These are phyloP conservation scores for Holacanthus passer DNA, from an alignment of 2,113 vertebrate species.

Conservation along the genomic window DNA sequence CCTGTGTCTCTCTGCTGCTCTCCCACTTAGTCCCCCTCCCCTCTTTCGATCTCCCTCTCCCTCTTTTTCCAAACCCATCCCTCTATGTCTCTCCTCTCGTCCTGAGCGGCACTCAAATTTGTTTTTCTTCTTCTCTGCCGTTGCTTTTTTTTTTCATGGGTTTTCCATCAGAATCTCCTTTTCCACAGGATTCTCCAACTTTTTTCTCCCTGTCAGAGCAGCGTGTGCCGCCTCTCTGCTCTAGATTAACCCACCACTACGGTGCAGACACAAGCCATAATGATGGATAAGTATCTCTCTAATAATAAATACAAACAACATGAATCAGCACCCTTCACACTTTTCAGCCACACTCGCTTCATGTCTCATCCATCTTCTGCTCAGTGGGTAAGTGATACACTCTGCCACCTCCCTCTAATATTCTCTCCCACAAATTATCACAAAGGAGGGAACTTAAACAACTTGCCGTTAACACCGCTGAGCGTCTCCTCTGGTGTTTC, in stretches of 20 bases:
- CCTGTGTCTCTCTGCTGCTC: conserved; percentile 48
- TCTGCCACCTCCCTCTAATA: conserved; percentile 12
- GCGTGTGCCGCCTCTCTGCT: conserved; percentile 48
- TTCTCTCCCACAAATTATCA: conserved; percentile 47
- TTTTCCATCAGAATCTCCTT: conserved; percentile 81
- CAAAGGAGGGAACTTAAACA: conserved; percentile 25
- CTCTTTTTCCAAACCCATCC: conserved; percentile 65
- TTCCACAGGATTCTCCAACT: conserved; percentile 81
- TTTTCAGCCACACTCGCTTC: conserved; percentile 40
- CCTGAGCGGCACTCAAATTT: conserved; percentile 60
- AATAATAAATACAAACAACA: conserved; percentile 61
- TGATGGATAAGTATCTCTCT: conserved; percentile 61
- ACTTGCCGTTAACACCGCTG: conserved; percentile 50
- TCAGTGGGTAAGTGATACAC: conserved; percentile 56
- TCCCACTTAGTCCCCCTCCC: conserved; percentile 56
- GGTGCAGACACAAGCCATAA: conserved; percentile 47
- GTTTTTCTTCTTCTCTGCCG: conserved; percentile 69
- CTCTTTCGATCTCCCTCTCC: conserved; percentile 62
- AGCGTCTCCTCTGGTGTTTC: conserved; percentile 52
- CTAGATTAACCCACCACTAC: conserved; percentile 58
- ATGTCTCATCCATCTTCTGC: conserved; percentile 51
- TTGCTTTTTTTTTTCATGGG: conserved; percentile 65
- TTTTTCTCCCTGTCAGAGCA: conserved; percentile 59
- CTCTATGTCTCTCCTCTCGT: conserved; percentile 61
- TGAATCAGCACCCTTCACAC: conserved; percentile 29